Conservation (phyloP, 2,113 vertebrate genomes). For the Junco hyemalis region DNA sequence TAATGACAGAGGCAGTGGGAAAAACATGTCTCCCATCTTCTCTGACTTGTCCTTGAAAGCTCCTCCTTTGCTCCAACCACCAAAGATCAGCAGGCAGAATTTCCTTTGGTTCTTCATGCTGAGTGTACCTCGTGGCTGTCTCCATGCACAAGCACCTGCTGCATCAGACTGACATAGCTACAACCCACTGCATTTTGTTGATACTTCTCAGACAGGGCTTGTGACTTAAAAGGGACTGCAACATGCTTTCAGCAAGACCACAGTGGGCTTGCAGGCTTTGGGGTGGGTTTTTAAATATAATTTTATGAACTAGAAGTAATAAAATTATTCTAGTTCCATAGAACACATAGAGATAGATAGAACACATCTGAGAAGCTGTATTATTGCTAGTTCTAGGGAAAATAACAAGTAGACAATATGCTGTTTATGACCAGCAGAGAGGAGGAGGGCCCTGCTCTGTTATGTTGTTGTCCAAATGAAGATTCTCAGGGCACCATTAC, state of each 20-base stretch:
- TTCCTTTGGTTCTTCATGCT: neutral
- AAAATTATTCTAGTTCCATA: neutral
- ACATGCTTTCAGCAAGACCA: neutral
- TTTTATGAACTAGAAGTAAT: neutral
- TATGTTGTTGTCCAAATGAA: neutral
- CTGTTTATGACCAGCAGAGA: neutral
- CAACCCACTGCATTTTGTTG: neutral
- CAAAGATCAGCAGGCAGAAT: neutral
- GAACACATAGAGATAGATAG: neutral
- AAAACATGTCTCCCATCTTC: neutral
- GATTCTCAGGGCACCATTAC: neutral
- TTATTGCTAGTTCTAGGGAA: neutral
- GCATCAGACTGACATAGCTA: neutral
- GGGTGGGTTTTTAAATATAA: neutral
- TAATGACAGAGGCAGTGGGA: neutral
- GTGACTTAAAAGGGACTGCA: neutral
- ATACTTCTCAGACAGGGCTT: neutral
- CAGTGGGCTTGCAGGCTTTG: neutral
- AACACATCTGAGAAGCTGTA: neutral
- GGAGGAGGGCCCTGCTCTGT: neutral
- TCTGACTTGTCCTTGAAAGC: neutral
- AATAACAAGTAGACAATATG: neutral
- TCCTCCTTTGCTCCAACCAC: neutral
- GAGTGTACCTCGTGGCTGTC: neutral
- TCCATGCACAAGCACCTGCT: neutral